These are phyloP conservation scores for Hydrocynus forskahlii DNA, from an alignment of 2,797 vertebrate species.

Conservation along the genomic window DNA sequence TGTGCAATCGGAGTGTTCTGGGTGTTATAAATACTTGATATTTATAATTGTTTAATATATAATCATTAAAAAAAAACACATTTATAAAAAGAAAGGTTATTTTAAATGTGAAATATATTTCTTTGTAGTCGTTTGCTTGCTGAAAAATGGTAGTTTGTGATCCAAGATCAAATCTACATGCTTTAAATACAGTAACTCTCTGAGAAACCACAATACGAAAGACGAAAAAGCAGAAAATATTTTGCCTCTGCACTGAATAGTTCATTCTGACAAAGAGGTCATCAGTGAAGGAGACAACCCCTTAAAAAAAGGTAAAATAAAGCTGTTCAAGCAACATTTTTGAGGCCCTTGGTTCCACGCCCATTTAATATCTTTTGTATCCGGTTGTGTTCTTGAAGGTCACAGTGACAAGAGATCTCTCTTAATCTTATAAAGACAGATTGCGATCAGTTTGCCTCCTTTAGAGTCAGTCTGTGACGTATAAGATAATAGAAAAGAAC, in stretches of 20 bases:
- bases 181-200: too few relatives aligned
- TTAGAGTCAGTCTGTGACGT: neutral
- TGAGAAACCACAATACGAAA: neutral
- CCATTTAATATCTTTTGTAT: slow-evolving; percentile 44
- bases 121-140: too few relatives aligned
- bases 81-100: too few relatives aligned
- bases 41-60: too few relatives aligned
- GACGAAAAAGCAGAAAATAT: neutral
- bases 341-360: neutral
- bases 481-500: neutral
- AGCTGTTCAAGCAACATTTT: slow-evolving; percentile 15
- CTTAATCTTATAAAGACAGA: slow-evolving; percentile 48
- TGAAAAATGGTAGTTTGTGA: too few relatives aligned
- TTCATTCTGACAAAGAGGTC: slow-evolving; percentile 2
- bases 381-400: slow-evolving; percentile 51
- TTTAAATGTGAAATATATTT: too few relatives aligned
- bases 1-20: too few relatives aligned
- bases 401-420: slow-evolving; percentile 51
- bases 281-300: slow-evolving; percentile 22
- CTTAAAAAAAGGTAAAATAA: too few relatives aligned
- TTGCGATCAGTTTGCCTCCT: slow-evolving; percentile 14
- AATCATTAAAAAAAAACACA: too few relatives aligned
- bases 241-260: neutral
- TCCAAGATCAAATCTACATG: too few relatives aligned
- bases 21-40: too few relatives aligned